Evolutionary conservation across 2,113 vertebrate genomes (phyloP), one percentile per base, ranked within the genome.

Genomic region (Thomomys bottae): DNA sequence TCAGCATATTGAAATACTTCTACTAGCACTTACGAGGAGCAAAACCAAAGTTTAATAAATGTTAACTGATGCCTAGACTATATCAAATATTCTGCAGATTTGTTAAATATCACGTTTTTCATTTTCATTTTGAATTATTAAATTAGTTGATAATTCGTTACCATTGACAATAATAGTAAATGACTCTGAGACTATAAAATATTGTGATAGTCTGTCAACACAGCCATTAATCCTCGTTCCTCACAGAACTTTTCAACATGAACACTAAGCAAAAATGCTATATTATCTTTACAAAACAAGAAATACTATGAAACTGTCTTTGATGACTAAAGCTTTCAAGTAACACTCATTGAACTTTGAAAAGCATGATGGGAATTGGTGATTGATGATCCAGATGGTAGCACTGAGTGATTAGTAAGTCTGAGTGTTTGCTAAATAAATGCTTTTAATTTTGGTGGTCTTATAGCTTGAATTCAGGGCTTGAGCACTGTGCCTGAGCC

Each of bases 341-440:
- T 84, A 86, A 66, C 76, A 94, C 71, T 2, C 84, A 23, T 85
- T 91, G 30, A 18, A 93, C 68, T 84, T 75, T 67, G 36, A 94
- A 36, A 66, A 94, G 66, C 28, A 85, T 15, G 54, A 10, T 84
- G 5, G 64, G 7, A 3, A 6, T 68, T 64, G 20, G 30, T 20
- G 26, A 61, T 61, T 67, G 32, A 82, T 57, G 21, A 84, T 36
- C 66, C 26, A 66, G 45, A 54, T 94, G 78, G 34, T 79, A 84
- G 70, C 45, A 68, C 7, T 84, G 12, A 11, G 9, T 73, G 11
- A 84, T 77, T 77, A 84, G 18, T 90, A 61, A 88, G 73, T 85
- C 21, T 26, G n/a, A 87, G 8, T 49, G 3, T 34, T 79, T 15
- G 14, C 14, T 79, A 89, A 64, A 36, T 54, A 87, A 90, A 30